Conservation (phyloP, 2,888 invertebrate genomes). For the Apoda limacodes region DNA sequence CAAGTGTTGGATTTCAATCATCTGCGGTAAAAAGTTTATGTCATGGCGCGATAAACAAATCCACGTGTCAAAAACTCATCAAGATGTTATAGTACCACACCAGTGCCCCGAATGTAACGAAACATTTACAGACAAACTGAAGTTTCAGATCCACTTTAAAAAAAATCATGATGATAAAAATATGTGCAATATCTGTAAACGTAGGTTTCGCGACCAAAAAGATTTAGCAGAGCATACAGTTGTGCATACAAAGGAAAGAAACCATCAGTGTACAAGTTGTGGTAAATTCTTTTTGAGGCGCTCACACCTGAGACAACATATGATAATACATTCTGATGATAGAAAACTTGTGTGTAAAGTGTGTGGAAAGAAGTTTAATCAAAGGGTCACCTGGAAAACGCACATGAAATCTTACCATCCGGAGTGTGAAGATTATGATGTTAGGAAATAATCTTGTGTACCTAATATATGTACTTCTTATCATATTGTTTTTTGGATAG, state of each 20-base stretch:
- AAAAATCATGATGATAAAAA: conserved; percentile 35
- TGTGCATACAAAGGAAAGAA: conserved; percentile 56
- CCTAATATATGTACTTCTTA: no score
- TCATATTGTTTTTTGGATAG: no score
- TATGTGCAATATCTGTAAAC: conserved; percentile 35
- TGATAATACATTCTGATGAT: conserved; percentile 29
- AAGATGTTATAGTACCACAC: conserved; percentile 21
- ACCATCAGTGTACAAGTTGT: no score
- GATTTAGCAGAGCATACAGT: conserved; percentile 53
- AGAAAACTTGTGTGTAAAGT: conserved; percentile 42
- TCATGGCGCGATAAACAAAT: conserved; percentile 27
- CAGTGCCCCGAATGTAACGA: conserved; percentile 30
- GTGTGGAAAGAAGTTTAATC: conserved; percentile 51
- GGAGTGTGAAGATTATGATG: conserved; percentile 27
- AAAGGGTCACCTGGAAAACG: conserved; percentile 51
- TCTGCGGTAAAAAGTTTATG: conserved; percentile 37
- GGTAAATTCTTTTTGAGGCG: conserved; percentile 31
- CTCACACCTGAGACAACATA: conserved; percentile 28
- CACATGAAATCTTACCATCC: conserved; percentile 48
- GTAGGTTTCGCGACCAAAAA: conserved; percentile 49
- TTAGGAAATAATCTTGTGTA: no score
- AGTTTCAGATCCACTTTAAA: conserved; percentile 35
- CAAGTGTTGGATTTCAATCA: conserved; percentile 26
- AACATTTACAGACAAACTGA: conserved; percentile 28
- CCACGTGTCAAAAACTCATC: conserved; percentile 31